These are phyloP conservation scores for Brachyptera putata DNA, from an alignment of 2,888 invertebrate genomes.

Conservation along the genomic window DNA sequence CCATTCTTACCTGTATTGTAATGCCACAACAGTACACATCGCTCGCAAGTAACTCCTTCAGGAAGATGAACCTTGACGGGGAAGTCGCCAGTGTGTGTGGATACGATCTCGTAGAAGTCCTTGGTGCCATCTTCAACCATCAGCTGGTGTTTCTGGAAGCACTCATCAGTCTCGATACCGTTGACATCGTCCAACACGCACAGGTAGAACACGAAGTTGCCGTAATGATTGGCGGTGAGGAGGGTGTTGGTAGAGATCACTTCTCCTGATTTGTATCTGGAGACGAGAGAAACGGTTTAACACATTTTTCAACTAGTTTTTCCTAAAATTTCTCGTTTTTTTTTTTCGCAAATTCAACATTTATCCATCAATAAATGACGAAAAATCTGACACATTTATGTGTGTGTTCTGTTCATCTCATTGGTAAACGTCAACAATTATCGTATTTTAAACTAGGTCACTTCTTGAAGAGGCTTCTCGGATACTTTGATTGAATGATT, in stretches of 20 bases:
- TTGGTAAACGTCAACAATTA: too few species aligned
- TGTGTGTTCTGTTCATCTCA: too few species aligned
- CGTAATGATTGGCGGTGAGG: constrained; percentile 46
- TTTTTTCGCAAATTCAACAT: too few species aligned
- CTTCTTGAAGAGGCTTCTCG: too few species aligned
- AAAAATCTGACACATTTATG: too few species aligned
- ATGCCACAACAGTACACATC: constrained; percentile 55
- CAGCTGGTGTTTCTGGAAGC: constrained; percentile 37
- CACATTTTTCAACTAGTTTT: background rate
- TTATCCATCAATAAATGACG: too few species aligned
- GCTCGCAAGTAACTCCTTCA: constrained; percentile 46
- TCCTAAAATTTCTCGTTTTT: too few species aligned
- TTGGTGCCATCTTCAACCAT: constrained; percentile 30
- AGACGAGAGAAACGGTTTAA: too few species aligned
- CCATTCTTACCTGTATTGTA: constrained; percentile 47
- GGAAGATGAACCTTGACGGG: constrained; percentile 44
- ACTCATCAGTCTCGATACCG: constrained; percentile 38
- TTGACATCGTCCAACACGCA: constrained; percentile 36
- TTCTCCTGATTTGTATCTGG: constrained; percentile 40
- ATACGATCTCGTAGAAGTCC: constrained; percentile 37
- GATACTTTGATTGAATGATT: too few species aligned
- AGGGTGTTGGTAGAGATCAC: constrained; percentile 40
- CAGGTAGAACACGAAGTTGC: constrained; percentile 40
- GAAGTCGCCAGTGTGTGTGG: constrained; percentile 35
- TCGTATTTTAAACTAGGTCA: too few species aligned